phyloP scores from a whole-genome alignment of 2,113 vertebrate species.

The Noctilio leporinus region DNA sequence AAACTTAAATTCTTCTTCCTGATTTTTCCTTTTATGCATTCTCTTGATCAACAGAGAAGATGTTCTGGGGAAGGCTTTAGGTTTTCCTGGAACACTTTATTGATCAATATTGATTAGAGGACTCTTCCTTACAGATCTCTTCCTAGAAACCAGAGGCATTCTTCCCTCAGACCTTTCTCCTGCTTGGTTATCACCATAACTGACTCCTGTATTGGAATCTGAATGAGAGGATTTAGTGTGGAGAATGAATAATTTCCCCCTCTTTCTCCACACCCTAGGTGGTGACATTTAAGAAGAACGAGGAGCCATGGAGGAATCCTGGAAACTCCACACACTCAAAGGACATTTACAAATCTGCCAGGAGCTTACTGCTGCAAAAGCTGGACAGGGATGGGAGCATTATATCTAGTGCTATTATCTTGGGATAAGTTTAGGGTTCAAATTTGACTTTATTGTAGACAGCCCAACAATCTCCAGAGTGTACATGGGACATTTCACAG shows the following conservation, averaged over 20 bases:
- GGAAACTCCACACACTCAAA: background rate
- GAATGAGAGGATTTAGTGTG: background rate
- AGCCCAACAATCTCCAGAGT: background rate
- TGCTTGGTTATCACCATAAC: background rate
- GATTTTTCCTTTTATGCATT: background rate
- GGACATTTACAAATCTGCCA: background rate
- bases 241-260: background rate
- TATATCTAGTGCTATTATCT: background rate
- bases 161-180: background rate
- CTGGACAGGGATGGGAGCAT: background rate
- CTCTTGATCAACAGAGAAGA: background rate
- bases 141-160: background rate
- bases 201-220: background rate
- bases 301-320: background rate
- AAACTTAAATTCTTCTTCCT: background rate
- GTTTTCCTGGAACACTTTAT: background rate
- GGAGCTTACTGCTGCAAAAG: background rate
- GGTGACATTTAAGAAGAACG: background rate
- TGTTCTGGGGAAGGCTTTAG: background rate
- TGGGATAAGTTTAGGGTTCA: background rate
- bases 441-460: background rate
- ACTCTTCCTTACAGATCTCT: background rate
- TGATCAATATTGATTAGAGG: slow-evolving; percentile 11
- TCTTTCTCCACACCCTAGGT: background rate
- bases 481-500: background rate